Conservation (phyloP, 2,113 vertebrate genomes). For the Planiliza haematocheilus region DNA sequence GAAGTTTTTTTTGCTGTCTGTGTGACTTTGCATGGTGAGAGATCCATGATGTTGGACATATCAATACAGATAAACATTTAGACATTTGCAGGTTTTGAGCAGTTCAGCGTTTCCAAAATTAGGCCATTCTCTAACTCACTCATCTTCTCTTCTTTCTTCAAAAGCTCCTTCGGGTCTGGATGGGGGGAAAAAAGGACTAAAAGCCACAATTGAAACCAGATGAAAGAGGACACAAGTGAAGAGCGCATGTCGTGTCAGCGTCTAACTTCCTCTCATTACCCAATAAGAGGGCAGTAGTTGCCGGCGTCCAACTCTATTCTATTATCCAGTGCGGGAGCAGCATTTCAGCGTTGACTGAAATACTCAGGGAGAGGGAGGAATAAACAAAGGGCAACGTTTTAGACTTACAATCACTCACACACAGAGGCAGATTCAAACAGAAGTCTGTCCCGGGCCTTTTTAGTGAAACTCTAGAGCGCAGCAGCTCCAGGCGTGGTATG, state of each 20-base stretch:
- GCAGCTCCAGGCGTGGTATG: slow-evolving; percentile 72
- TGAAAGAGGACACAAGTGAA: slow-evolving; percentile 70
- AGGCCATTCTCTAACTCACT: slow-evolving; percentile 32
- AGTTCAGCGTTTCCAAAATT: slow-evolving; percentile 38
- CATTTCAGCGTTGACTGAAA: slow-evolving; percentile 52
- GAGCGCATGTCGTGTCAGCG: slow-evolving; percentile 68
- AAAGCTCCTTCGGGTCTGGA: slow-evolving; percentile 51
- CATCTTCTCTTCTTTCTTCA: slow-evolving; percentile 38
- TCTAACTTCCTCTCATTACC: slow-evolving; percentile 79
- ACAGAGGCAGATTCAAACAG: slow-evolving; percentile 49
- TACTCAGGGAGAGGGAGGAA: slow-evolving; percentile 61
- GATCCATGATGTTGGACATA: slow-evolving; percentile 7
- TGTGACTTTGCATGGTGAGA: background rate
- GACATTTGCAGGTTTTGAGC: slow-evolving; percentile 15
- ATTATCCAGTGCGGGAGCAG: slow-evolving; percentile 63
- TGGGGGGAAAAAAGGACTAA: slow-evolving; percentile 37
- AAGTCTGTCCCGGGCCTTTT: slow-evolving; percentile 57
- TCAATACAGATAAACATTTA: slow-evolving; percentile 12
- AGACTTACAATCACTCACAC: slow-evolving; percentile 42
- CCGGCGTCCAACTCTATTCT: slow-evolving; percentile 63
- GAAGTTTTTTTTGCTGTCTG: background rate
- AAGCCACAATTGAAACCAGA: slow-evolving; percentile 81
- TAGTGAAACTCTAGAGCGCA: slow-evolving; percentile 72
- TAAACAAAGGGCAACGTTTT: slow-evolving; percentile 74
- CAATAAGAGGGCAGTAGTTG: slow-evolving; percentile 70